Percentiles rank a stretch among this genome's conserved stretches.
These are phyloP conservation scores for Tinamus guttatus DNA, from an alignment of 2,113 vertebrate genomes.

Conservation along the genomic window DNA sequence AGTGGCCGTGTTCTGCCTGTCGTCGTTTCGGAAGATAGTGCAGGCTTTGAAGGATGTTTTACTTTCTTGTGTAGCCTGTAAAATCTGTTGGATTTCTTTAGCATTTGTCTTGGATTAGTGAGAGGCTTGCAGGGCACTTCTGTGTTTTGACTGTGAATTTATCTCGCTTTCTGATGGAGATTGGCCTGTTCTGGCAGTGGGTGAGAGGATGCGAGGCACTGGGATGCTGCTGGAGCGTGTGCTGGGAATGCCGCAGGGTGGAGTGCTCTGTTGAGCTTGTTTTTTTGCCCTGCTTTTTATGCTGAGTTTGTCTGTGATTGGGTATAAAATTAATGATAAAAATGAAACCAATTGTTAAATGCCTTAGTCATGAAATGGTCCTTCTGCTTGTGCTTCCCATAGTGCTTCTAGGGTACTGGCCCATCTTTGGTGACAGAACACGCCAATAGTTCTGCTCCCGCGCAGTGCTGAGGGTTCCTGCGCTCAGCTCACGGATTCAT, in stretches of 20 bases:
- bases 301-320: background rate
- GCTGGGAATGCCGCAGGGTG: background rate
- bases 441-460: background rate
- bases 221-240: background rate
- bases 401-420: background rate
- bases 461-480: background rate
- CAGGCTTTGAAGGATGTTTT: background rate
- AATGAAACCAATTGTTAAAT: background rate
- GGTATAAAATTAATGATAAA: background rate
- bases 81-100: background rate
- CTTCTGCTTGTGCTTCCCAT: background rate
- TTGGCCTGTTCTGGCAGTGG: background rate
- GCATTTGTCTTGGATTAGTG: background rate
- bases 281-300: background rate
- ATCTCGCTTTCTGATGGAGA: background rate
- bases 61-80: background rate
- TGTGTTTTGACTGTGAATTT: constrained; percentile 53
- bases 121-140: background rate
- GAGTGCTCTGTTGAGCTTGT: background rate
- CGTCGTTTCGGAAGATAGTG: background rate
- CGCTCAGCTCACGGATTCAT: background rate
- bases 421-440: constrained; percentile 11
- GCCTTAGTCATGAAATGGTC: background rate
- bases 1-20: background rate
- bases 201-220: background rate